These are phyloP conservation scores for Drosophila navojoa DNA, from an alignment of 1,140 invertebrate species.

Conservation along the genomic window DNA sequence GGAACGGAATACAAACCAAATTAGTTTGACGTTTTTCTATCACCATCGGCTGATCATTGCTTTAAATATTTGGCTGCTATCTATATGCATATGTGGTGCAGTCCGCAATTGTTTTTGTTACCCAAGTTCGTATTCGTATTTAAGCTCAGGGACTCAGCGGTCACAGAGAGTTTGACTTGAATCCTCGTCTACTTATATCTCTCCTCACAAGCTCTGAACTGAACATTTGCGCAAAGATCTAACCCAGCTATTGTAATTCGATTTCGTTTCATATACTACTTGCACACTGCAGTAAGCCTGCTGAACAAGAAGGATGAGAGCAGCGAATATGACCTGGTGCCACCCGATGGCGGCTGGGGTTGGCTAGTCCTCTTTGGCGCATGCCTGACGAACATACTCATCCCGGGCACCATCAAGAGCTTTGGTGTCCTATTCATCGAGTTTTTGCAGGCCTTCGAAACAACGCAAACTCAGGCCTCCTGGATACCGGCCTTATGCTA, in stretches of 20 bases:
- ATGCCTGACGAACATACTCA: conserved; percentile 91
- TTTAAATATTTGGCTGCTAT: no score
- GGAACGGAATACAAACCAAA: no score
- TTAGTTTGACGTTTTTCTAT: no score
- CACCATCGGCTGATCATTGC: no score
- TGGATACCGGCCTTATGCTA: conserved; percentile 94
- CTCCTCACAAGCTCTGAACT: no score
- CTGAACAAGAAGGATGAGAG: conserved; percentile 73
- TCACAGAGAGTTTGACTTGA: no score
- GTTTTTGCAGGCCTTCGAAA: conserved; percentile 90
- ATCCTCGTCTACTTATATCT: no score
- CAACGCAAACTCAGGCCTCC: conserved; percentile 89
- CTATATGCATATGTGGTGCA: no score
- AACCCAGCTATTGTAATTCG: background rate
- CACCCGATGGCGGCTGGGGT: conserved; percentile 91
- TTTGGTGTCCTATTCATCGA: conserved; percentile 93
- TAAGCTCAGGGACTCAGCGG: no score
- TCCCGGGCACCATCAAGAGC: conserved; percentile 93
- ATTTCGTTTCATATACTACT: background rate
- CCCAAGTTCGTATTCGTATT: no score
- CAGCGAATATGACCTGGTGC: conserved; percentile 85
- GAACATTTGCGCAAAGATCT: background rate
- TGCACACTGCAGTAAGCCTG: conserved; percentile 53
- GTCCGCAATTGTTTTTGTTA: no score
- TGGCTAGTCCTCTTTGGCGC: conserved; percentile 92